Percentiles rank a stretch among this genome's conserved stretches.
Evolutionary conservation across 2,797 vertebrate species (phyloP).

Genomic region (Amphiprion clarkii): DNA sequence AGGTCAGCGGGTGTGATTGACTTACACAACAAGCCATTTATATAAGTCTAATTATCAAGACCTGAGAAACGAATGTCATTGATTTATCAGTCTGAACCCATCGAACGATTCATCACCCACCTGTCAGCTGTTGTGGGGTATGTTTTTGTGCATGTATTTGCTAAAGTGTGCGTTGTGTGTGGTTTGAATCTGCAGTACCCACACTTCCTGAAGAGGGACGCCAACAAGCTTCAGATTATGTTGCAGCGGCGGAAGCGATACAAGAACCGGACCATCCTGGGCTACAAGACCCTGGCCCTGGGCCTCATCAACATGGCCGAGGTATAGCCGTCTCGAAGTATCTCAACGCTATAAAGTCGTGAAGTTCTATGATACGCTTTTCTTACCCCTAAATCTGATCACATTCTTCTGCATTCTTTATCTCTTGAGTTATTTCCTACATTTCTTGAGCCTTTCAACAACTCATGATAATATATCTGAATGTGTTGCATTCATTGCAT

Average conservation of each 20-base stretch:
- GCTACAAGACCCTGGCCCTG: conserved; percentile 92
- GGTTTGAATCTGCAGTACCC: conserved; percentile 84
- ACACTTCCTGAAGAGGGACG: conserved; percentile 92
- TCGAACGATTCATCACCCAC: not conserved
- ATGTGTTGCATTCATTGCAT: not conserved
- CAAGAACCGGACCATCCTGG: conserved; percentile 93
- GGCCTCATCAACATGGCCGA: conserved; percentile 95
- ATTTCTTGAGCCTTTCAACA: no score
- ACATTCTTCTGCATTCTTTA: not conserved
- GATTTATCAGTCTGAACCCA: not conserved
- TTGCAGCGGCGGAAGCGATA: conserved; percentile 91
- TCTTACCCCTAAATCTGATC: no score
- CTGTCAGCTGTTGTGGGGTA: not conserved
- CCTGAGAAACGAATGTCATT: conserved; percentile 15
- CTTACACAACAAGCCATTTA: conserved; percentile 21
- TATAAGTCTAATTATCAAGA: conserved; percentile 27
- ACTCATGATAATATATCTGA: not conserved
- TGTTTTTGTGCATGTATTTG: not conserved
- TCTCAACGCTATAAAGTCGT: no score
- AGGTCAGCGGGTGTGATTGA: conserved; percentile 30
- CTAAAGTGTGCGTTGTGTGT: not conserved
- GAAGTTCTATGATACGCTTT: not conserved
- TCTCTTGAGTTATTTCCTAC: not conserved
- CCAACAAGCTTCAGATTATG: conserved; percentile 95
- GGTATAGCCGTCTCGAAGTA: conserved; percentile 70